Evolutionary conservation across 1,140 invertebrate species (phyloP).

Genomic region (Drosophila arawakana): DNA sequence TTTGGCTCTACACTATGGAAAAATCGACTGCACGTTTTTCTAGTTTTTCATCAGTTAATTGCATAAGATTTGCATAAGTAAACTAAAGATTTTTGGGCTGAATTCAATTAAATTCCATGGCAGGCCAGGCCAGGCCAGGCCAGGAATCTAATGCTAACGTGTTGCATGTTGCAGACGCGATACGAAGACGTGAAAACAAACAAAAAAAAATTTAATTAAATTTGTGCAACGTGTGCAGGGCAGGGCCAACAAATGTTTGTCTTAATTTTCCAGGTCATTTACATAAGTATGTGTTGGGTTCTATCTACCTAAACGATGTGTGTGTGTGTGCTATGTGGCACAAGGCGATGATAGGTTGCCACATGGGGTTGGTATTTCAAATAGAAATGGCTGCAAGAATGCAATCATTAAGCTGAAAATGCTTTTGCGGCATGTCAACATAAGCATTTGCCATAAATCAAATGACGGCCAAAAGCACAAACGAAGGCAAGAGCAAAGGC

Average conservation of each 20-base stretch:
- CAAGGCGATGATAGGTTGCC: constrained; percentile 45
- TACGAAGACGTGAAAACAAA: not conserved
- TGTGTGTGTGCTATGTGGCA: constrained; percentile 15
- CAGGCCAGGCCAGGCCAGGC: not conserved
- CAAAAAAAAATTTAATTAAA: constrained; percentile 66
- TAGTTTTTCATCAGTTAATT: constrained; percentile 48
- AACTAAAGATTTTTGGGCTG: constrained; percentile 45
- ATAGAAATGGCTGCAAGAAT: constrained; percentile 52
- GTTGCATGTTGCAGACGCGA: constrained; percentile 59
- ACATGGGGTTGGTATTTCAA: constrained; percentile 37
- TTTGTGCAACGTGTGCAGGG: constrained; percentile 30
- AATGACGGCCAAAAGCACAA: constrained; percentile 61
- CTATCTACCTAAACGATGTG: not conserved
- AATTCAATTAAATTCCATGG: constrained; percentile 31
- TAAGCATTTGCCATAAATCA: constrained; percentile 78
- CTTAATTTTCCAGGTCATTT: constrained; percentile 60
- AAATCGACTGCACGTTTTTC: constrained; percentile 36
- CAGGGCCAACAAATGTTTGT: constrained; percentile 30
- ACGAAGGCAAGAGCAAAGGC: constrained; percentile 55
- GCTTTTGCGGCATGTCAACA: constrained; percentile 73
- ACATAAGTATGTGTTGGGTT: constrained; percentile 29
- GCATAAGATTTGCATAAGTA: constrained; percentile 70
- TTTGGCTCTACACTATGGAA: not conserved
- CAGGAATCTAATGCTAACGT: constrained; percentile 57
- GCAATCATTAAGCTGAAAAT: constrained; percentile 66